Conservation (phyloP, 1,140 invertebrate genomes). For the Parapsyche elsis region DNA sequence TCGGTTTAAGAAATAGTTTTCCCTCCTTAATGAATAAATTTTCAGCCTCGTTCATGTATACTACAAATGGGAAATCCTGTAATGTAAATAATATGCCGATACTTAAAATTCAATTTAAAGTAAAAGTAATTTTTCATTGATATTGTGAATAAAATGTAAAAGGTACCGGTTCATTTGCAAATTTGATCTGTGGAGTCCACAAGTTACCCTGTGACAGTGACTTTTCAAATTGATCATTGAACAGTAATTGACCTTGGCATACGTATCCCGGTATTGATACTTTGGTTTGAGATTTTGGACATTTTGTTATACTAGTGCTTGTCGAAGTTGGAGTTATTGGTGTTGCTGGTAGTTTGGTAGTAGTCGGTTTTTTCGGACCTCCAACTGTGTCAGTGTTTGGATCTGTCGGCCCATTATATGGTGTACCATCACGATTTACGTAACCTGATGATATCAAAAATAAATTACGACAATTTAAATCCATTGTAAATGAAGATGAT, state of each 20-base stretch:
- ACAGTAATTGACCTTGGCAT: slow-evolving; percentile 68
- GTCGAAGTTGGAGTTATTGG: neutral
- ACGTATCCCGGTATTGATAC: slow-evolving; percentile 60
- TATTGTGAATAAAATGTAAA: neutral
- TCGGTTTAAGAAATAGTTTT: slow-evolving; percentile 71
- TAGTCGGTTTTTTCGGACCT: neutral
- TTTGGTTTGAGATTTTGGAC: slow-evolving; percentile 58
- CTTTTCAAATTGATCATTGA: slow-evolving; percentile 67
- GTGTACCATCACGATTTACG: slow-evolving; percentile 45
- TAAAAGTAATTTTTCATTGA: neutral
- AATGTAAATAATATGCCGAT: slow-evolving; percentile 54
- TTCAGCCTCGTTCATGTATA: slow-evolving; percentile 49
- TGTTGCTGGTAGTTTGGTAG: neutral
- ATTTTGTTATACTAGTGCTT: slow-evolving; percentile 47
- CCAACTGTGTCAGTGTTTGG: neutral
- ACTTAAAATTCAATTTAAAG: neutral
- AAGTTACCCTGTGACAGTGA: slow-evolving; percentile 58
- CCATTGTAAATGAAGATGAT: too few species aligned
- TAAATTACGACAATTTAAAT: neutral
- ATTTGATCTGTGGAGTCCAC: slow-evolving; percentile 66
- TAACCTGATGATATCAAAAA: slow-evolving; percentile 38
- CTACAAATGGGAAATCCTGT: slow-evolving; percentile 63
- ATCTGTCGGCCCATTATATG: slow-evolving; percentile 25
- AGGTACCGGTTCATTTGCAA: slow-evolving; percentile 63
- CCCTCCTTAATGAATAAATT: slow-evolving; percentile 72